These are phyloP conservation scores for Willisornis vidua DNA, from an alignment of 2,113 vertebrate genomes.

Conservation along the genomic window DNA sequence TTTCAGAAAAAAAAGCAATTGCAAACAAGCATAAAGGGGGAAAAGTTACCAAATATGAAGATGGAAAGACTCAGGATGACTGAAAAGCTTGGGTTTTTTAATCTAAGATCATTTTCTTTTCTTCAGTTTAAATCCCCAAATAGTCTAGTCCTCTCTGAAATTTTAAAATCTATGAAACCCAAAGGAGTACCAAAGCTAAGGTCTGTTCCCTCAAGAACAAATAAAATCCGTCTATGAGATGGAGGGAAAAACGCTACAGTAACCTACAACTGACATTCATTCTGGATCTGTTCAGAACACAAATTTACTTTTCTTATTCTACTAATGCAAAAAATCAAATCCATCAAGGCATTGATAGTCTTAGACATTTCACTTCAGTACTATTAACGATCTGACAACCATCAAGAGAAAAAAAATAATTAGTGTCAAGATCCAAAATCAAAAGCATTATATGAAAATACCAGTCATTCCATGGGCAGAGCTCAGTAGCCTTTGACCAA, in stretches of 20 bases:
- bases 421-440: neutral
- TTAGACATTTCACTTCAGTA: neutral
- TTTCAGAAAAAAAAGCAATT: neutral
- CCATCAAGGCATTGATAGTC: neutral
- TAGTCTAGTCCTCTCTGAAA: neutral
- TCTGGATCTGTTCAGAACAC: neutral
- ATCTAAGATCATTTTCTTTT: neutral
- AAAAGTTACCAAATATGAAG: neutral
- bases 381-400: neutral
- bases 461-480: neutral
- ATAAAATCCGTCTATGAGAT: neutral
- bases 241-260: neutral
- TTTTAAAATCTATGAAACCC: neutral
- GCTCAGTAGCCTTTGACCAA: neutral
- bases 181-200: neutral
- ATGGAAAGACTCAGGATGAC: neutral
- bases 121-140: neutral
- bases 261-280: neutral
- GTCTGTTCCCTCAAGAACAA: neutral
- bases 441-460: neutral
- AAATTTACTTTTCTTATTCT: neutral
- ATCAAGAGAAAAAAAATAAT: neutral
- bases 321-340: neutral
- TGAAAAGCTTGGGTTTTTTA: neutral
- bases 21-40: neutral